phyloP scores from a whole-genome alignment of 2,797 vertebrate species.

The Periparus ater region DNA sequence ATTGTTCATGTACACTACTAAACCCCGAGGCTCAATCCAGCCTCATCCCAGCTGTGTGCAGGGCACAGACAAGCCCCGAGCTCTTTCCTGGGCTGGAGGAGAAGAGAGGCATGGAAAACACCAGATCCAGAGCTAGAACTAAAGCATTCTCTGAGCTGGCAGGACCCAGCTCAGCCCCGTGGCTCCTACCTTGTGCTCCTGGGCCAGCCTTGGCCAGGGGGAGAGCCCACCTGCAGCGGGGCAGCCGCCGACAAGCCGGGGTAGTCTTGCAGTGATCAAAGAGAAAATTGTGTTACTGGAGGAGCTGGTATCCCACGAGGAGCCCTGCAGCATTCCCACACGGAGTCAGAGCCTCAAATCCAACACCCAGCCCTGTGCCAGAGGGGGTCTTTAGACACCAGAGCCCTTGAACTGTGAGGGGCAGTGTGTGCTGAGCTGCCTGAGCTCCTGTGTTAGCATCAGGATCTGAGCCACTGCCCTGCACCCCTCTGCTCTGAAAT shows the following conservation, averaged over 20 bases:
- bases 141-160: accelerated
- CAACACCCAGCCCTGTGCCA: background rate
- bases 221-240: slow-evolving; percentile 50
- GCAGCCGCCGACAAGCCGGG: slow-evolving; percentile 23
- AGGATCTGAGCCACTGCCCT: background rate
- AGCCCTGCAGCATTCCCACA: background rate
- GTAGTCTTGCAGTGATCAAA: slow-evolving; percentile 57
- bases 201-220: background rate
- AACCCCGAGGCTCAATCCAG: background rate
- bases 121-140: background rate
- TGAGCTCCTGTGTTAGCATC: accelerated
- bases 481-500: background rate
- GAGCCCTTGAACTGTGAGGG: background rate
- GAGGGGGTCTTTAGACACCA: accelerated
- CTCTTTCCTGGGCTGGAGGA: background rate
- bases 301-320: background rate
- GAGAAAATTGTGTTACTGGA: slow-evolving; percentile 36
- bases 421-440: background rate
- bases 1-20: background rate
- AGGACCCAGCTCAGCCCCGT: background rate
- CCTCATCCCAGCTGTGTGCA: background rate
- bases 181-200: slow-evolving; percentile 72
- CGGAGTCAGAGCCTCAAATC: background rate
- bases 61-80: background rate
- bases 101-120: slow-evolving; percentile 30